These are phyloP conservation scores for Allophyes oxyacanthae DNA, from an alignment of 2,888 invertebrate genomes.

Conservation along the genomic window DNA sequence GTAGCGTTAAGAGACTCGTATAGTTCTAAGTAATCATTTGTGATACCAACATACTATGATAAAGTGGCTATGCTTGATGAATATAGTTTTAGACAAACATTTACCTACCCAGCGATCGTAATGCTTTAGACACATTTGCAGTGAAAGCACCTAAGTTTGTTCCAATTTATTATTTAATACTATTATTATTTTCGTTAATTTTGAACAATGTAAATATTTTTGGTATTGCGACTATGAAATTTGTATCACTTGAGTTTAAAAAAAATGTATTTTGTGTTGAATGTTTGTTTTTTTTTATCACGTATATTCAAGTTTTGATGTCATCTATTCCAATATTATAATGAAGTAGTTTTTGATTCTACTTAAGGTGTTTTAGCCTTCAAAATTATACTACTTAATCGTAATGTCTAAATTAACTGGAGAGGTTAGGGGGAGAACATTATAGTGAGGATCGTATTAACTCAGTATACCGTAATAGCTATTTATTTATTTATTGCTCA, in stretches of 20 bases:
- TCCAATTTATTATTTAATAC: slow-evolving; percentile 8
- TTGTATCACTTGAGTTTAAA: slow-evolving; percentile 28
- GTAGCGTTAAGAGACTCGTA: slow-evolving; percentile 49
- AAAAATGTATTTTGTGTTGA: slow-evolving; percentile 38
- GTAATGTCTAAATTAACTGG: too few relatives aligned
- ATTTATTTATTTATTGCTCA: slow-evolving; percentile 54
- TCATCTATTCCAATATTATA: slow-evolving; percentile 27
- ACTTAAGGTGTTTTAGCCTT: slow-evolving; percentile 50
- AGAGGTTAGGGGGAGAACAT: slow-evolving; percentile 23
- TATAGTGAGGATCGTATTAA: slow-evolving; percentile 25
- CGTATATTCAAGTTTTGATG: slow-evolving; percentile 22
- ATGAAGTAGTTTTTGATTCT: slow-evolving; percentile 38
- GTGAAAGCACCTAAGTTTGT: slow-evolving; percentile 21
- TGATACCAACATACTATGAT: slow-evolving; percentile 57
- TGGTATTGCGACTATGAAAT: slow-evolving; percentile 29
- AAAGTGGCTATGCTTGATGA: slow-evolving; percentile 60
- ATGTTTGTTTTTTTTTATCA: slow-evolving; percentile 29
- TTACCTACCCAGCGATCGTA: slow-evolving; percentile 55
- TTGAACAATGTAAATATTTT: slow-evolving; percentile 23
- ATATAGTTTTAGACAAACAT: slow-evolving; percentile 48
- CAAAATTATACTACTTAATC: slow-evolving; percentile 36
- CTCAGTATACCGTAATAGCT: slow-evolving; percentile 21
- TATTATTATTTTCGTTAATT: slow-evolving; percentile 21
- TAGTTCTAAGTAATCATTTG: slow-evolving; percentile 60
- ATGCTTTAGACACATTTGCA: slow-evolving; percentile 26